These are phyloP conservation scores for Catocala fraxini DNA, from an alignment of 2,888 invertebrate species.

Conservation along the genomic window DNA sequence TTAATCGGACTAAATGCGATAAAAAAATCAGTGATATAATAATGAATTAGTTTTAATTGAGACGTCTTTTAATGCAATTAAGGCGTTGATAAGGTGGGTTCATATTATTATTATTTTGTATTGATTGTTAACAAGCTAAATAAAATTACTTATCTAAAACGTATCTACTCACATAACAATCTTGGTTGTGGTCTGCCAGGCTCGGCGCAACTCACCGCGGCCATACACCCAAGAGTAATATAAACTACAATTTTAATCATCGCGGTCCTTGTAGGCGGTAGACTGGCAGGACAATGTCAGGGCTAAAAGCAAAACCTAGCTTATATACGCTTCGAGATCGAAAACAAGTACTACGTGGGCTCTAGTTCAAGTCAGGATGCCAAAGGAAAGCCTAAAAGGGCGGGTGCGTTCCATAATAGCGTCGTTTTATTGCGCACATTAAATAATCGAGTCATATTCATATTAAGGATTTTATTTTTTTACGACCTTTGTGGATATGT, in stretches of 20 bases:
- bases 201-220: slow-evolving; percentile 33
- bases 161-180: slow-evolving; percentile 41
- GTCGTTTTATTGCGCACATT: slow-evolving; percentile 30
- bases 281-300: slow-evolving; percentile 81
- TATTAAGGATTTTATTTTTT: slow-evolving; percentile 24
- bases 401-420: slow-evolving; percentile 65
- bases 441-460: slow-evolving; percentile 38
- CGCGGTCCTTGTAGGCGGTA: slow-evolving; percentile 57
- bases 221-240: slow-evolving; percentile 53
- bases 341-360: slow-evolving; percentile 81
- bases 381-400: slow-evolving; percentile 79
- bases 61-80: too few species aligned
- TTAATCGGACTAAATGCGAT: too few species aligned
- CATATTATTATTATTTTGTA: too few species aligned
- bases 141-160: background rate
- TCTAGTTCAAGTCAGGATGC: slow-evolving; percentile 78
- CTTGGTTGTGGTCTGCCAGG: slow-evolving; percentile 27
- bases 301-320: slow-evolving; percentile 76
- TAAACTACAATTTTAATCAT: slow-evolving; percentile 63
- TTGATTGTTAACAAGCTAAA: too few species aligned
- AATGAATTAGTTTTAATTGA: too few species aligned
- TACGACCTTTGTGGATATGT: slow-evolving; percentile 14
- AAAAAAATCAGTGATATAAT: too few species aligned
- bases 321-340: slow-evolving; percentile 78
- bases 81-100: too few species aligned